Conservation (phyloP, 1,140 invertebrate genomes). For the Procambarus virginalis region DNA sequence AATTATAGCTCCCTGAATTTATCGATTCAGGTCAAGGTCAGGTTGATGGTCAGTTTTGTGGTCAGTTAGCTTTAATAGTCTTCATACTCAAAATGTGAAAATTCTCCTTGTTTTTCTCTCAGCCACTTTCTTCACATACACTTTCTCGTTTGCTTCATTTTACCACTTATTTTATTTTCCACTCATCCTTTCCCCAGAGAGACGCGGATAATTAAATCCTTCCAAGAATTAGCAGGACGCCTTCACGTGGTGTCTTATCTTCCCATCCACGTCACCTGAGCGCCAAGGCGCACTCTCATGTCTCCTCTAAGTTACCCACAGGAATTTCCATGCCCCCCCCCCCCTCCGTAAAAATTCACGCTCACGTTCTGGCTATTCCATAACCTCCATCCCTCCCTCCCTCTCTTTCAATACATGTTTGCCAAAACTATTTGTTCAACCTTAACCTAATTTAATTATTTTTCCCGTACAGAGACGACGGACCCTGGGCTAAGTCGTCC, state of each 20-base stretch:
- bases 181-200: not conserved
- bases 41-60: no score
- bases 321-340: not conserved
- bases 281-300: not conserved
- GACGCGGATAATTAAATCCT: not conserved
- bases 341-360: no score
- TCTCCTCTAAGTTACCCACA: no score
- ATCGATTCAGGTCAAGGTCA: no score
- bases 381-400: not conserved
- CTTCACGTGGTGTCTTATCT: not conserved
- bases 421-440: not conserved
- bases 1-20: no score
- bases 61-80: no score
- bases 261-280: not conserved
- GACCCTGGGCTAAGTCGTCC: constrained; percentile 20
- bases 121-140: not conserved
- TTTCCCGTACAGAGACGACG: constrained; percentile 35
- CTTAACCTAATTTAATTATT: not conserved
- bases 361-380: no score
- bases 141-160: not conserved
- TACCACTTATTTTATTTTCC: not conserved
- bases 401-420: not conserved
- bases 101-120: not conserved
- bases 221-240: not conserved
- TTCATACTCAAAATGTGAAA: no score